These are phyloP conservation scores for Leptinotarsa rubiginosa DNA, from an alignment of 2,888 invertebrate species.

Conservation along the genomic window DNA sequence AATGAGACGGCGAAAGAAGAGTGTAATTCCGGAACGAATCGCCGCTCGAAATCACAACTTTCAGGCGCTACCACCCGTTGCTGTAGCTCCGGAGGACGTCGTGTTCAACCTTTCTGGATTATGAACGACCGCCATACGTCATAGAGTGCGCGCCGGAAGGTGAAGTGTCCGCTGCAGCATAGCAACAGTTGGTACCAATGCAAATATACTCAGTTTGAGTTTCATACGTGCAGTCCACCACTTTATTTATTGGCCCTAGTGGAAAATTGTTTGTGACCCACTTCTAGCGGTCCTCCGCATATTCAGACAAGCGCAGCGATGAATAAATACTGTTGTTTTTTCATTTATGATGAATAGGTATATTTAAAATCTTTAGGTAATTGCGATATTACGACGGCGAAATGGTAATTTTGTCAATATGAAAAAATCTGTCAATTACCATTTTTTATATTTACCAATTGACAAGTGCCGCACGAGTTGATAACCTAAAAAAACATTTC, in stretches of 20 bases:
- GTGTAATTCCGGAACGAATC: conserved; percentile 24
- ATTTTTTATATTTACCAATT: too few species aligned
- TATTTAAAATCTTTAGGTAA: too few species aligned
- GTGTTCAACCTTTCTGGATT: conserved; percentile 47
- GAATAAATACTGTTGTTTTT: too few species aligned
- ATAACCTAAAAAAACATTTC: too few species aligned
- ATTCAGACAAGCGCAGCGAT: background rate
- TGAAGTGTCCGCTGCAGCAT: conserved; percentile 47
- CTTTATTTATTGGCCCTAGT: conserved; percentile 15
- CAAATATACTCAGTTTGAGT: conserved; percentile 33
- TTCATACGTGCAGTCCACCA: conserved; percentile 17
- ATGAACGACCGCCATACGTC: conserved; percentile 51
- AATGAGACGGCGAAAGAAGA: background rate
- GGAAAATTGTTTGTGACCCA: conserved; percentile 12
- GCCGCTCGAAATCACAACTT: conserved; percentile 25
- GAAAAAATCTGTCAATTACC: too few species aligned
- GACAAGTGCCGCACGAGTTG: too few species aligned
- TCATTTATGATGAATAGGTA: too few species aligned
- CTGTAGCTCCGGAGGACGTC: conserved; percentile 42
- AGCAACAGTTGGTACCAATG: conserved; percentile 53
- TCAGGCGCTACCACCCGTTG: conserved; percentile 44
- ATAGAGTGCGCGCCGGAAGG: conserved; percentile 47
- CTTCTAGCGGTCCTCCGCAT: background rate
- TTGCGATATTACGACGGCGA: too few species aligned
- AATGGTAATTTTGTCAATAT: too few species aligned